Evolutionary conservation across 2,113 vertebrate genomes (phyloP).

Genomic region (Sarotherodon lohbergeri): DNA sequence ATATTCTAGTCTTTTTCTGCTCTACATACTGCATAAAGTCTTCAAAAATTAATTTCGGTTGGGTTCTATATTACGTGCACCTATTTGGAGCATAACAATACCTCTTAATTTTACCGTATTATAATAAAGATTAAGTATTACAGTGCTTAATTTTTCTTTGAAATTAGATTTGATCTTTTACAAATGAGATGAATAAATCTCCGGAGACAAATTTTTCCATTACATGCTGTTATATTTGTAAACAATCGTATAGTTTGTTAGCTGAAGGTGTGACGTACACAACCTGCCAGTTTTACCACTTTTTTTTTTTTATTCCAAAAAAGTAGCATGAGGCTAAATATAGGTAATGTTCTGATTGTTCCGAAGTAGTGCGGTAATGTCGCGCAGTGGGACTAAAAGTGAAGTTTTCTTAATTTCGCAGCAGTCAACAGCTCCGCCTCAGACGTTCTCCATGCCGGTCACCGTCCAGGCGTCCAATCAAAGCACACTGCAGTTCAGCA

Average conservation of each 20-base stretch:
- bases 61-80: neutral
- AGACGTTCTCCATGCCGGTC: conserved; percentile 95
- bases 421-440: conserved; percentile 88
- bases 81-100: neutral
- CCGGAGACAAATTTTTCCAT: neutral
- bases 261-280: neutral
- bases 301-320: neutral
- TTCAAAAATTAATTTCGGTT: neutral
- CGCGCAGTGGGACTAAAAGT: neutral
- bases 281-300: neutral
- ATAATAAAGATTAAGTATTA: neutral
- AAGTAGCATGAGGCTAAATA: neutral
- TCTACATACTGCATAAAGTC: neutral
- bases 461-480: conserved; percentile 92
- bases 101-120: neutral
- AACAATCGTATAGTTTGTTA: neutral
- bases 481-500: conserved; percentile 91
- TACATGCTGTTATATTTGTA: neutral
- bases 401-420: conserved; percentile 18
- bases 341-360: neutral
- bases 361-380: neutral
- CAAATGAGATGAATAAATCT: neutral
- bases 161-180: neutral
- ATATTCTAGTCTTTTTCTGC: neutral
- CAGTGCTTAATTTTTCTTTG: neutral